Evolutionary conservation across 2,888 invertebrate genomes (phyloP).

Genomic region (Thymelicus sylvestris): DNA sequence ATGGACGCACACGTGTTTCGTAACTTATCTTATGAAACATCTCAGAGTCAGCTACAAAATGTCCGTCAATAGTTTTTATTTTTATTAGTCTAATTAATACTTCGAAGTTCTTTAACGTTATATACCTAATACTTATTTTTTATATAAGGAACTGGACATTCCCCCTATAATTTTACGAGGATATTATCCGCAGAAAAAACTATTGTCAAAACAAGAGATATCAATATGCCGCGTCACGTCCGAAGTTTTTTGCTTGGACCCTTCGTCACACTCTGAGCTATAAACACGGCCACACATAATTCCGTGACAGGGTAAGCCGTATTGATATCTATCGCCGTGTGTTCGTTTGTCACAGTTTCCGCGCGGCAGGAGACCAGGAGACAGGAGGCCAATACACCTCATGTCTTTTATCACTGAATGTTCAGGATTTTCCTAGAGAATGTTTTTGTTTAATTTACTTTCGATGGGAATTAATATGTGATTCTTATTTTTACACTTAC

Average conservation of each 20-base stretch:
- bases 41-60: no score
- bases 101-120: background rate
- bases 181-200: constrained; percentile 18
- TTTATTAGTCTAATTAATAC: background rate
- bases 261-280: constrained; percentile 24
- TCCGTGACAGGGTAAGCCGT: constrained; percentile 62
- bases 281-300: constrained; percentile 41
- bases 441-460: background rate
- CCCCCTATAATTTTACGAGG: constrained; percentile 3
- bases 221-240: constrained; percentile 49
- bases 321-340: constrained; percentile 72
- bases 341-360: constrained; percentile 62
- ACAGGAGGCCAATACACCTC: constrained; percentile 58
- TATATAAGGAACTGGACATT: background rate
- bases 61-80: background rate
- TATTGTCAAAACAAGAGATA: constrained; percentile 36
- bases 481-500: no score
- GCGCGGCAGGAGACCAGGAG: constrained; percentile 58
- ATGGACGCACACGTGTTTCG: no score
- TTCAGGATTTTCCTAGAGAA: constrained; percentile 8
- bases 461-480: no score
- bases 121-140: background rate
- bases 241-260: constrained; percentile 43
- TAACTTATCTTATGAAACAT: no score
- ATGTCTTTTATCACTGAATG: constrained; percentile 37